Conservation (phyloP, 2,888 invertebrate species). For the Microctonus aethiopoides region DNA sequence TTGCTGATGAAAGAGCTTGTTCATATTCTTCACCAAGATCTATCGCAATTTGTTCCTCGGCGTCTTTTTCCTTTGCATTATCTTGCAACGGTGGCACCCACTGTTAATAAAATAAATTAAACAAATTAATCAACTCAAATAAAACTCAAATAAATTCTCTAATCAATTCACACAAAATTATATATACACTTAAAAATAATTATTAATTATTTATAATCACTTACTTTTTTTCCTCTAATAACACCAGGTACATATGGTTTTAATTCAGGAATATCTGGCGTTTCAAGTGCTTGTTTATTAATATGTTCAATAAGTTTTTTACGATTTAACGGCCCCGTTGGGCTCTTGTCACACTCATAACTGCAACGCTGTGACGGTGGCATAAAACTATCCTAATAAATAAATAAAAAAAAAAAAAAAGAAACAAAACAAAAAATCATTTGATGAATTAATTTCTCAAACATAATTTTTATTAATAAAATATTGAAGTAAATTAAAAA, state of each 20-base stretch:
- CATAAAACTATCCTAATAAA: constrained; percentile 91
- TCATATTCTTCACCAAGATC: constrained; percentile 96
- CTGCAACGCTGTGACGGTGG: constrained; percentile 96
- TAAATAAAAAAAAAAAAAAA: constrained; percentile 58
- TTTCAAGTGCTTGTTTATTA: constrained; percentile 97
- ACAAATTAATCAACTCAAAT: constrained; percentile 9
- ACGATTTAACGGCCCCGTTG: constrained; percentile 95
- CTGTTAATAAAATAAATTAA: constrained; percentile 68
- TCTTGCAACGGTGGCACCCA: constrained; percentile 84
- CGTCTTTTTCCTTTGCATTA: constrained; percentile 79
- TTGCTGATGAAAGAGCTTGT: constrained; percentile 85
- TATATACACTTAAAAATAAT: background rate
- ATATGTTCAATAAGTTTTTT: constrained; percentile 96
- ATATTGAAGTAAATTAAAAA: constrained; percentile 8
- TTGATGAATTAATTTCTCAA: background rate
- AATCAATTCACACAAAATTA: no score
- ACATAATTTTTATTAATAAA: background rate
- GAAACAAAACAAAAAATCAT: background rate
- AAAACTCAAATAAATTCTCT: constrained; percentile 7
- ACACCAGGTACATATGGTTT: constrained; percentile 94
- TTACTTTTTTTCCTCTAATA: constrained; percentile 90
- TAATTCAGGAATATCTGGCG: constrained; percentile 95
- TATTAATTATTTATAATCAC: constrained; percentile 42
- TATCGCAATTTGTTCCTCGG: constrained; percentile 91
- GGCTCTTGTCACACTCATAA: constrained; percentile 94